Base-by-base conservation (phyloP, 2,797 vertebrate genomes). In the Eurystomus glaucurus region DNA sequence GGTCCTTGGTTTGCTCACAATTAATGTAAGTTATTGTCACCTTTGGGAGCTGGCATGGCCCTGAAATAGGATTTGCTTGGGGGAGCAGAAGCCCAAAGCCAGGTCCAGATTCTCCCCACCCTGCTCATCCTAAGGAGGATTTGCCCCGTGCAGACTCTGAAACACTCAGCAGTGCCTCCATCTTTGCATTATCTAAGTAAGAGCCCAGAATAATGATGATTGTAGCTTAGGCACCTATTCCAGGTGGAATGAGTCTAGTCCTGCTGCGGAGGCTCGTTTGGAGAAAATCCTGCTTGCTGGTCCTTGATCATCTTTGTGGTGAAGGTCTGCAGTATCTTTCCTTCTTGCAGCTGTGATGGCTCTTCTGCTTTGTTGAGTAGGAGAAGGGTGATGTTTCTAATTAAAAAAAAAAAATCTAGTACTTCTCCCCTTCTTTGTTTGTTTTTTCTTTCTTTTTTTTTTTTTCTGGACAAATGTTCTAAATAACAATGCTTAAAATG, bases 361-460 rank as follows among this genome's bases (percentile, higher is more conserved):
- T 82, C 41, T 75, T 85, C 41, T 92, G 69, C 77, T 90, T 90
- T 69, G 29, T 61, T 70, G 39, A 74, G 60, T n/a, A 50, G 65
- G 33, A 95, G 37, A 7, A 1, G 74, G 41, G 29, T 41, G 83
- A 86, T 94, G 96, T 85, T 97, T 94, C 54, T 86, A 81, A 96
- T 96, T 95, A 88, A 35, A 41, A 88, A 81, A 29, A 14, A 76
- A 65, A 76, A 66, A 50, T 58, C 58, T 80, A 46, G 17, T 90
- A 15, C n/a, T 84, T 96, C 20, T 83, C 79, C 48, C 31, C n/a
- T 80, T 81, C 23, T 90, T 96, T 96, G 50, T 94, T 94, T 92
- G 28, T 41, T 35, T 20, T 43, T 11, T 70, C 14, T 21, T 10
- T 22, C 39, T 23, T 19, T 25, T 22, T 52, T 23, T 19, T 25